A percentile compares a stretch with the other conserved stretches of the same genome.
These are phyloP conservation scores for Anser cygnoides DNA, from an alignment of 2,113 vertebrate genomes.

Conservation along the genomic window DNA sequence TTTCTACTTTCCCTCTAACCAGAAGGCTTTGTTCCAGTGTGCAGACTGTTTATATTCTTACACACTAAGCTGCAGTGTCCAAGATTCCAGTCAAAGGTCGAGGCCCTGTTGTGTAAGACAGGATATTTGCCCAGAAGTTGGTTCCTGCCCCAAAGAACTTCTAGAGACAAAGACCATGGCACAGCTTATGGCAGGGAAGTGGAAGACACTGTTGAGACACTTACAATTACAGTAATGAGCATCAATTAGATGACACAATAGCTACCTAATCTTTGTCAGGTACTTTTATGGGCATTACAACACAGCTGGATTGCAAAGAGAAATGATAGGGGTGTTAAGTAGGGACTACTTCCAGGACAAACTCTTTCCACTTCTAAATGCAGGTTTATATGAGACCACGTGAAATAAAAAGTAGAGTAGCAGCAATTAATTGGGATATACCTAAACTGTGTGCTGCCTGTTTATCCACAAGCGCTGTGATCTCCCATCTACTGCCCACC, in stretches of 20 bases:
- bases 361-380: neutral
- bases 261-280: neutral
- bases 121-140: neutral
- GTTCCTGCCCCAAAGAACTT: neutral
- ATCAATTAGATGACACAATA: conserved; percentile 3
- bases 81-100: conserved; percentile 11
- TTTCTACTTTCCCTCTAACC: neutral
- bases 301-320: neutral
- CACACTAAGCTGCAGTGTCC: neutral
- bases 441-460: neutral
- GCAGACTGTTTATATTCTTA: neutral
- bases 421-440: neutral
- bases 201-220: neutral
- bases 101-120: conserved; percentile 8
- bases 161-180: neutral
- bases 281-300: conserved; percentile 35
- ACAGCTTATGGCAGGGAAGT: neutral
- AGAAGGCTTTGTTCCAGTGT: neutral
- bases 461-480: neutral
- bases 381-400: neutral
- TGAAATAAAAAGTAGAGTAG: neutral
- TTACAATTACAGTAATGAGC: conserved; percentile 18
- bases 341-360: conserved; percentile 12
- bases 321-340: conserved; percentile 1
- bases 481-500: neutral